Evolutionary conservation across 2,113 vertebrate species (phyloP).

Genomic region (Scortum barcoo): DNA sequence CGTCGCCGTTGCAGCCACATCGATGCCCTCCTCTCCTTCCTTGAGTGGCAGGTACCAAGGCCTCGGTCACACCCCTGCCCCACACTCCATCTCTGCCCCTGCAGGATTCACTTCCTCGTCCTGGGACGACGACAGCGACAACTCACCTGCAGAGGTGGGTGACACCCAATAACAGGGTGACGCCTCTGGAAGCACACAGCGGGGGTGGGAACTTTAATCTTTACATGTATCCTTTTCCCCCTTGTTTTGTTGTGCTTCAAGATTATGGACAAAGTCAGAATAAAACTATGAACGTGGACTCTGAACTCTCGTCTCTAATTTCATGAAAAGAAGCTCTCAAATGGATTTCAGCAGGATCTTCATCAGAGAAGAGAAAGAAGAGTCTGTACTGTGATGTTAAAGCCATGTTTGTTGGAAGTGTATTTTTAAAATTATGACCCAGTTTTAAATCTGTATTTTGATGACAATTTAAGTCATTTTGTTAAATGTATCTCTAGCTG

Average conservation of each 20-base stretch:
- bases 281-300: background rate
- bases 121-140: conserved; percentile 70
- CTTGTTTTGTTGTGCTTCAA: background rate
- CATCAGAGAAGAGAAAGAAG: background rate
- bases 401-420: conserved; percentile 49
- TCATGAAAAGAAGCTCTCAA: background rate
- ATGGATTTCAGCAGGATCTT: background rate
- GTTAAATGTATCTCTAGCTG: conserved; percentile 35
- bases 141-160: background rate
- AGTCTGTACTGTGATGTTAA: conserved; percentile 13
- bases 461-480: conserved; percentile 56
- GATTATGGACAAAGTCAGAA: background rate
- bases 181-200: background rate
- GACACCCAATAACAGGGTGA: conserved; percentile 14
- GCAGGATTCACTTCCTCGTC: conserved; percentile 77
- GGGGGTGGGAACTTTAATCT: background rate
- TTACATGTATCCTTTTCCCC: background rate
- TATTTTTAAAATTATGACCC: conserved; percentile 30
- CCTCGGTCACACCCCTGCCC: conserved; percentile 90
- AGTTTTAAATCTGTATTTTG: conserved; percentile 48
- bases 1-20: conserved; percentile 83
- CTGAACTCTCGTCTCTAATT: background rate
- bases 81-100: conserved; percentile 87
- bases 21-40: conserved; percentile 88
- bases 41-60: conserved; percentile 92